Percentiles rank a stretch among this genome's conserved stretches.
Conservation (phyloP, 2,113 vertebrate species). For the Pollimyrus isidori region DNA sequence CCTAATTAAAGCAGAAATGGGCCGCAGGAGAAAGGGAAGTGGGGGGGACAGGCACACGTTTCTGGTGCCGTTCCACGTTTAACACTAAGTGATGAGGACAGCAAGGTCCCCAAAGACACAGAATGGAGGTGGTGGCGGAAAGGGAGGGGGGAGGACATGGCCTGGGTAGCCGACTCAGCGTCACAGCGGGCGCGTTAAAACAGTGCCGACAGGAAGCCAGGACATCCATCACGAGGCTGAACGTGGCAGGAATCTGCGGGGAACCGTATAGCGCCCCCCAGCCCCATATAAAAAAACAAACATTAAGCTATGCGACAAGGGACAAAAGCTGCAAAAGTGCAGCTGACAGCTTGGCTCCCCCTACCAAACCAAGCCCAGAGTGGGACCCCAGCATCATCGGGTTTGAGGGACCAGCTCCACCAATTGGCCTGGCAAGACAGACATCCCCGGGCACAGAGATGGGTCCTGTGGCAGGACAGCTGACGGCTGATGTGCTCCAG, state of each 20-base stretch:
- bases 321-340: neutral
- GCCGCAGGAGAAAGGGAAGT: neutral
- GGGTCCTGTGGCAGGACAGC: neutral
- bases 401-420: neutral
- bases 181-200: conserved; percentile 30
- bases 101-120: conserved; percentile 24
- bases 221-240: conserved; percentile 44
- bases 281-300: conserved; percentile 26
- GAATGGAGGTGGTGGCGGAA: neutral
- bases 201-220: conserved; percentile 43
- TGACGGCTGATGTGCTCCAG: neutral
- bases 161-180: conserved; percentile 16
- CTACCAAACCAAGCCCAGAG: neutral
- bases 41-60: neutral
- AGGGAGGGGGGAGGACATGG: neutral
- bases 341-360: neutral
- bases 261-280: conserved; percentile 42
- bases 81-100: conserved; percentile 31
- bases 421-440: neutral
- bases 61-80: conserved; percentile 28
- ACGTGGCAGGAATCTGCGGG: conserved; percentile 37
- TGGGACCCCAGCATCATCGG: neutral
- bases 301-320: neutral
- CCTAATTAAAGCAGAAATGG: conserved; percentile 50
- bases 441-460: neutral